These are phyloP conservation scores for Erinaceus europaeus DNA, from an alignment of 2,113 vertebrate species.

Conservation along the genomic window DNA sequence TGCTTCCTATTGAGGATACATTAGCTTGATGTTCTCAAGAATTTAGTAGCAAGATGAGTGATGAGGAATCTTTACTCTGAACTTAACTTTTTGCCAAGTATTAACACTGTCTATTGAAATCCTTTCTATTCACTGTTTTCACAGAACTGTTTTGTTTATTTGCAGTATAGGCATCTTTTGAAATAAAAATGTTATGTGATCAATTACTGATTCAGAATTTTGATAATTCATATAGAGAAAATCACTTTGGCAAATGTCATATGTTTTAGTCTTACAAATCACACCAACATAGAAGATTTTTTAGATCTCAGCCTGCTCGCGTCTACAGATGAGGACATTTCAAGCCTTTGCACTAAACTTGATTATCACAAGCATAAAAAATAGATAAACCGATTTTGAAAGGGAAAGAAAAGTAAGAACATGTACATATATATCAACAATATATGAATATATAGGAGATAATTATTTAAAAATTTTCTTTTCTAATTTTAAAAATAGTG, in stretches of 20 bases:
- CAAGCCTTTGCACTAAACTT: conserved; percentile 2
- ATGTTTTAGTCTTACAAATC: neutral
- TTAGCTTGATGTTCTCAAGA: neutral
- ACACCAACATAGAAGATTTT: neutral
- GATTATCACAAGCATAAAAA: neutral
- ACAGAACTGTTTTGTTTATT: neutral
- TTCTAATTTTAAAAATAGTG: too few relatives aligned
- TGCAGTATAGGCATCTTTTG: neutral
- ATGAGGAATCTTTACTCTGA: neutral
- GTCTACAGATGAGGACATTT: neutral
- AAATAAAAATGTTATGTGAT: neutral
- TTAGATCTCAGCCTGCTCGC: neutral
- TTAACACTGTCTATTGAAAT: neutral
- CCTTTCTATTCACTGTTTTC: neutral
- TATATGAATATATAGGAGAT: neutral
- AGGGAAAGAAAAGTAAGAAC: neutral
- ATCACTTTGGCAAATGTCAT: neutral
- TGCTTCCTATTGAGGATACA: neutral
- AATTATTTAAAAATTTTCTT: neutral
- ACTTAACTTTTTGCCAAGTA: neutral
- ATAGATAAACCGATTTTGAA: neutral
- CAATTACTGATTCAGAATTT: neutral
- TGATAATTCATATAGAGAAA: neutral
- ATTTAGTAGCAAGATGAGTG: neutral
- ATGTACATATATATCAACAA: neutral